phyloP scores from a whole-genome alignment of 2,888 invertebrate species.

The Cremastobaeus sp. region DNA sequence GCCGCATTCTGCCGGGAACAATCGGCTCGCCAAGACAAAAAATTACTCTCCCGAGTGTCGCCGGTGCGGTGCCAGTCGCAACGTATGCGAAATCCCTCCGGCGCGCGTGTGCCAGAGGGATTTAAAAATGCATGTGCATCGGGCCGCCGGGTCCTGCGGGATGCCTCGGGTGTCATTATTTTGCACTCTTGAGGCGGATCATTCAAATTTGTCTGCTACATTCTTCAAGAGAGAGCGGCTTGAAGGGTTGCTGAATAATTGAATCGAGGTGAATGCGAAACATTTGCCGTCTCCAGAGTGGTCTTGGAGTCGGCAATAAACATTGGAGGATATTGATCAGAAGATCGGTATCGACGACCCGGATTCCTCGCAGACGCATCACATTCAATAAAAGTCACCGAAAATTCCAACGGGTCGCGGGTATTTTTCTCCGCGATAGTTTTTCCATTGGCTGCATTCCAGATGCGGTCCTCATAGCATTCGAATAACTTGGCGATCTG shows the following conservation, averaged over 20 bases:
- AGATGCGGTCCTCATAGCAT: conserved; percentile 6
- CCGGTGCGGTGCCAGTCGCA: conserved; percentile 44
- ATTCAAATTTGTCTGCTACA: neutral
- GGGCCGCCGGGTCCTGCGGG: neutral
- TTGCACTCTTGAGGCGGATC: neutral
- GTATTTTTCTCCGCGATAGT: conserved; percentile 5
- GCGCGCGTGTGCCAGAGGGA: conserved; percentile 15
- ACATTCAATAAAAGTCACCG: conserved; percentile 10
- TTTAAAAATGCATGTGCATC: neutral
- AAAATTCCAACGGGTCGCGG: conserved; percentile 7
- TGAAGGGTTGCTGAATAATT: no score
- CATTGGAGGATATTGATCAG: no score
- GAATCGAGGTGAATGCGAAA: no score
- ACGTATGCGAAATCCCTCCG: conserved; percentile 21
- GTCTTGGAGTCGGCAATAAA: no score
- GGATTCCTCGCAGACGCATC: no score
- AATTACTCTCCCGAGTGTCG: conserved; percentile 31
- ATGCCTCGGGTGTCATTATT: neutral
- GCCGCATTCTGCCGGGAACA: conserved; percentile 48
- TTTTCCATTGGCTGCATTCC: conserved; percentile 15
- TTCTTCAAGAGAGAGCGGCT: no score
- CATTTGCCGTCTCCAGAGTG: no score
- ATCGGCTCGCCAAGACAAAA: conserved; percentile 55
- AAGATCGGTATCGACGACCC: no score
- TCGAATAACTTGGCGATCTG: conserved; percentile 7